These are phyloP conservation scores for Drosophila repleta DNA, from an alignment of 1,140 invertebrate genomes.

Conservation along the genomic window DNA sequence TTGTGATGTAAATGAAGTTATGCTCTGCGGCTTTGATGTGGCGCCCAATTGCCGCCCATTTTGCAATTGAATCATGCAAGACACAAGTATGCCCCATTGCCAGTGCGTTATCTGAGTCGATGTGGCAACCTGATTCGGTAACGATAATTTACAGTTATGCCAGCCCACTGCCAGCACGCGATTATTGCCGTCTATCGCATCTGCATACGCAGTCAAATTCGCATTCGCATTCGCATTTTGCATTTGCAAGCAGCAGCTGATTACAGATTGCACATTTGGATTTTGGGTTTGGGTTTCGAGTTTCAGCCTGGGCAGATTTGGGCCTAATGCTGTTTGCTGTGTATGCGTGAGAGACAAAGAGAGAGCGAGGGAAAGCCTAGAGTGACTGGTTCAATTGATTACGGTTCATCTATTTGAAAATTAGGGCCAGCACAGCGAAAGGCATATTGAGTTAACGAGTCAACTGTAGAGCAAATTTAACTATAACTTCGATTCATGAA, in stretches of 20 bases:
- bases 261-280: slow-evolving; percentile 39
- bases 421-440: background rate
- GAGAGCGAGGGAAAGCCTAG: background rate
- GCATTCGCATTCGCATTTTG: slow-evolving; percentile 20
- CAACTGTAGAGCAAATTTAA: background rate
- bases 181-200: slow-evolving; percentile 17
- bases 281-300: slow-evolving; percentile 5
- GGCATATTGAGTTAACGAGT: background rate
- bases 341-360: background rate
- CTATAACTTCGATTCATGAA: background rate
- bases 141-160: slow-evolving; percentile 69
- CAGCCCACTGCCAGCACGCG: background rate
- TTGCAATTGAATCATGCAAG: slow-evolving; percentile 61
- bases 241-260: slow-evolving; percentile 40
- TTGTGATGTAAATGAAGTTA: slow-evolving; percentile 69
- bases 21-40: slow-evolving; percentile 56
- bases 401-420: background rate
- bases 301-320: background rate
- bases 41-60: slow-evolving; percentile 2
- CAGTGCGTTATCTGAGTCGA: slow-evolving; percentile 44
- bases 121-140: slow-evolving; percentile 68
- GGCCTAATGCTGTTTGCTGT: slow-evolving; percentile 19
- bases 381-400: slow-evolving; percentile 10
- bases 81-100: slow-evolving; percentile 32
- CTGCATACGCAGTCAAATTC: slow-evolving; percentile 5